A percentile compares a stretch with the other conserved stretches of the same genome.
Conservation (phyloP, 2,113 vertebrate species). For the Leucopsar rothschildi region DNA sequence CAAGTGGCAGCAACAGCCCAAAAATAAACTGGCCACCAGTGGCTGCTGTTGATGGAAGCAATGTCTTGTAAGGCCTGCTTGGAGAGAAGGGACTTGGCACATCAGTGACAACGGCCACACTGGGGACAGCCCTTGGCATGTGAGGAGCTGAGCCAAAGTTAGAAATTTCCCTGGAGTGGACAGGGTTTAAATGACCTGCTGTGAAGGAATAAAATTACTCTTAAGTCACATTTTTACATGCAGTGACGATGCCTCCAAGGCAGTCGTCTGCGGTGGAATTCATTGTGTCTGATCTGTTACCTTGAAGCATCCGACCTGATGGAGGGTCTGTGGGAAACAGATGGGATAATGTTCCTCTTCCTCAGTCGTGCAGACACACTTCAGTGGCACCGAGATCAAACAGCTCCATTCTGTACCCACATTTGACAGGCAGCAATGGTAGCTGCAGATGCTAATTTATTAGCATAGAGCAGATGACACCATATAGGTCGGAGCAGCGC, state of each 20-base stretch:
- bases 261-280: not conserved
- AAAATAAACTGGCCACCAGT: not conserved
- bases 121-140: not conserved
- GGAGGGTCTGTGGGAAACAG: not conserved
- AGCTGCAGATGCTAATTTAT: constrained; percentile 2
- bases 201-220: not conserved
- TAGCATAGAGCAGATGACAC: not conserved
- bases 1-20: not conserved
- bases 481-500: rapidly evolving
- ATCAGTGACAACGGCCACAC: rapidly evolving
- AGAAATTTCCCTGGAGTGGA: not conserved
- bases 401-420: not conserved
- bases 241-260: not conserved
- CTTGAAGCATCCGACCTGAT: not conserved
- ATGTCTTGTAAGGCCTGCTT: not conserved
- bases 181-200: not conserved
- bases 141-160: not conserved
- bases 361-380: not conserved
- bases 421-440: not conserved
- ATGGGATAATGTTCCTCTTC: constrained; percentile 1
- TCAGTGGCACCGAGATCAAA: not conserved
- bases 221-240: not conserved
- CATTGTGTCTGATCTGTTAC: not conserved
- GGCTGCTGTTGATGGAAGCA: not conserved
- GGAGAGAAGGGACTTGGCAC: not conserved